Conservation (phyloP, 2,113 vertebrate species). For the Bucco capensis region DNA sequence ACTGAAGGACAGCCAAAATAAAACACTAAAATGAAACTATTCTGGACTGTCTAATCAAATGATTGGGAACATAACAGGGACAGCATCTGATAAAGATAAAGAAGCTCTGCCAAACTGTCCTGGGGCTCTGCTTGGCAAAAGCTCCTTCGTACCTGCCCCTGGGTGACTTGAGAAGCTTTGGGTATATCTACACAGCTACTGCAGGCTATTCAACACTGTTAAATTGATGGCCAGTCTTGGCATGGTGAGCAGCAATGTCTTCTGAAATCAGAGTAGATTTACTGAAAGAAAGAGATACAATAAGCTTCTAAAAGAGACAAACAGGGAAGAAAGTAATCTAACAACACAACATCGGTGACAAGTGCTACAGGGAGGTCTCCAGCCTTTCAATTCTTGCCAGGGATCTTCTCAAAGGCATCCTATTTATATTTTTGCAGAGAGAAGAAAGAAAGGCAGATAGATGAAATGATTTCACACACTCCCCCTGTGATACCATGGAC, state of each 20-base stretch:
- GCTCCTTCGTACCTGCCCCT: background rate
- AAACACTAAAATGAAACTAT: background rate
- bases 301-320: background rate
- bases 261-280: background rate
- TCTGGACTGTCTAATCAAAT: background rate
- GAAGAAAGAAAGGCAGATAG: background rate
- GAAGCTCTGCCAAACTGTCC: background rate
- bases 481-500: rapidly evolving
- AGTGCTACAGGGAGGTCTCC: background rate
- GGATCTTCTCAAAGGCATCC: background rate
- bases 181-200: background rate
- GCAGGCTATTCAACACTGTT: rapidly evolving
- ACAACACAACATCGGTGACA: background rate
- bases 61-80: background rate
- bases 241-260: background rate
- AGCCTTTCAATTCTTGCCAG: background rate
- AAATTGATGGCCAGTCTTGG: background rate
- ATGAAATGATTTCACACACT: background rate
- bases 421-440: background rate
- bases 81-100: background rate
- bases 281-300: background rate
- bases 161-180: background rate
- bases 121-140: background rate
- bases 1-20: background rate
- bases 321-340: background rate